Conservation (phyloP, 1,140 invertebrate species). For the Drosophila truncata region DNA sequence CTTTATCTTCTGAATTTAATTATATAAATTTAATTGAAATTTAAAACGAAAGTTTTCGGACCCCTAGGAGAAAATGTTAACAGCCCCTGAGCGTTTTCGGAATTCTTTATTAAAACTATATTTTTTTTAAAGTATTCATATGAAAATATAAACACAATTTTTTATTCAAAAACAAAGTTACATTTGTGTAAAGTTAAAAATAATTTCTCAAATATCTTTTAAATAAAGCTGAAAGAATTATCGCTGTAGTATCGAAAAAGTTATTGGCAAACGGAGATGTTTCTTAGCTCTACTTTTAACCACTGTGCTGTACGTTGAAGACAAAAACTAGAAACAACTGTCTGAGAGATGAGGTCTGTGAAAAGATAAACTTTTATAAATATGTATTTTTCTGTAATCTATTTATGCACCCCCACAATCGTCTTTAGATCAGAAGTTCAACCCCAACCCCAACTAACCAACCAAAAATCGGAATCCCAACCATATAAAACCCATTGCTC, state of each 20-base stretch:
- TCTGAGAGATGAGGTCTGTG: constrained; percentile 49
- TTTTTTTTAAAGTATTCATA: too few species aligned
- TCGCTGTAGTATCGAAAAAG: too few species aligned
- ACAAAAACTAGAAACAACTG: constrained; percentile 38
- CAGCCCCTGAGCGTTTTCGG: background rate
- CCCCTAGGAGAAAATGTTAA: background rate
- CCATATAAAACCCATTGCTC: constrained; percentile 21
- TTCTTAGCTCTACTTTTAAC: too few species aligned
- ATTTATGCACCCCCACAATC: constrained; percentile 76
- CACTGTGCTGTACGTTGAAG: constrained; percentile 37
- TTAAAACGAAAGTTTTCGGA: background rate
- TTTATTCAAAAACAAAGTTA: too few species aligned
- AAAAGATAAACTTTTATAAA: constrained; percentile 72
- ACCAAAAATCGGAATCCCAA: constrained; percentile 10
- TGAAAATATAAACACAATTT: too few species aligned
- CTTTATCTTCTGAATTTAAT: background rate
- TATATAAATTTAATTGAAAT: background rate
- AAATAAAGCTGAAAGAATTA: too few species aligned
- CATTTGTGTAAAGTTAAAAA: too few species aligned
- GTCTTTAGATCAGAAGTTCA: constrained; percentile 23
- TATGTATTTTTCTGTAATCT: constrained; percentile 73
- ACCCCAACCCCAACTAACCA: constrained; percentile 8
- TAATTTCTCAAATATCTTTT: too few species aligned
- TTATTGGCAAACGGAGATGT: too few species aligned
- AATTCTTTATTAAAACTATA: background rate